Conservation (phyloP, 2,113 vertebrate species). For the Ochotona curzoniae region DNA sequence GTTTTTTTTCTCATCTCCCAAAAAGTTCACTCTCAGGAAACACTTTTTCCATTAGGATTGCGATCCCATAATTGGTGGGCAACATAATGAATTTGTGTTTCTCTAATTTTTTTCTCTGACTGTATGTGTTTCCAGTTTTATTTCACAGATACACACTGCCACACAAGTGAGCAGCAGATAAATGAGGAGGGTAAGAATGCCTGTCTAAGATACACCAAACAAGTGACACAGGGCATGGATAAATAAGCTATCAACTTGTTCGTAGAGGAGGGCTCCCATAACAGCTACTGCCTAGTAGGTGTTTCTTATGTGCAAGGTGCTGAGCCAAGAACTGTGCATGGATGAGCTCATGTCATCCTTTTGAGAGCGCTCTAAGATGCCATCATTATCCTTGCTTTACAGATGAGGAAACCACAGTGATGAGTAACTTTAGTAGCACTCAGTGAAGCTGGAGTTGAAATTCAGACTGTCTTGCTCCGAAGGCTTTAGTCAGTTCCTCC, state of each 20-base stretch:
- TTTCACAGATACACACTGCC: slow-evolving; percentile 47
- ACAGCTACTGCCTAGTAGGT: slow-evolving; percentile 20
- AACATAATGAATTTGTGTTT: background rate
- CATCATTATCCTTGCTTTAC: slow-evolving; percentile 23
- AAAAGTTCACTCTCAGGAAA: background rate
- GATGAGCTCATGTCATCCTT: background rate
- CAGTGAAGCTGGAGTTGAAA: background rate
- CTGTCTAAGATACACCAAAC: background rate
- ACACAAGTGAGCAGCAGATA: background rate
- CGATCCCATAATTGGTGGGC: background rate
- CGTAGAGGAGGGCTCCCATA: background rate
- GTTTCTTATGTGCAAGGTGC: background rate
- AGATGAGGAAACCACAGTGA: background rate
- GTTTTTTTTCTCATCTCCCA: background rate
- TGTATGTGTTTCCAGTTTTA: slow-evolving; percentile 26
- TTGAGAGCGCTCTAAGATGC: background rate
- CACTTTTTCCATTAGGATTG: background rate
- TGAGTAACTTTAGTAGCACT: background rate
- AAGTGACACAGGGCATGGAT: background rate
- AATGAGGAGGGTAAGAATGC: background rate
- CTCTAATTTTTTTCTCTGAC: background rate
- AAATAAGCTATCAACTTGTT: background rate
- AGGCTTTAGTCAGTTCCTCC: background rate
- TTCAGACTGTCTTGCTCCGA: background rate
- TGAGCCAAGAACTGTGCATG: background rate